Base-by-base conservation (phyloP, 2,888 invertebrate species). In the Acleris literana region DNA sequence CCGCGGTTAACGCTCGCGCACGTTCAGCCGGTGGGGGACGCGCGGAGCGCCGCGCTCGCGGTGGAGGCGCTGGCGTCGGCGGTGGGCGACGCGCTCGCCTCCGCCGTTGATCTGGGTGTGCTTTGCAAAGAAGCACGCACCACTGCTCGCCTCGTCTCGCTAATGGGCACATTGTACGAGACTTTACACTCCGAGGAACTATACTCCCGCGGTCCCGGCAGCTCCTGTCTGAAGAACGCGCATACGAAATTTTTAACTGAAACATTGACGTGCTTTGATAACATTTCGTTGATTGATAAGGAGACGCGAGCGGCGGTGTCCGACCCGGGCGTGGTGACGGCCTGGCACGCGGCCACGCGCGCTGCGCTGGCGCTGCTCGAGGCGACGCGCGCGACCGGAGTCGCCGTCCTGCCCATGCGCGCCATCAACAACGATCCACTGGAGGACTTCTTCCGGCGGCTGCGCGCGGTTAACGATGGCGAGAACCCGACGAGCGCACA, bases 361-460 rank as follows among this genome's bases (percentile, higher is more conserved):
- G 49, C 56, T n/a, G 43, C 51, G 5, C 16, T 51, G 56, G 43
- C 63, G 18, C 51, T 63, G 56, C 43, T 44, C 25, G 44, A 63
- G 51, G 51, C 56, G 29, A 11, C 16, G 25, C 56, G 63, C 7
- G 51, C 9, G 9, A 17, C 11, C 43, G 56, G 56, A 9, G 25
- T n/a, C 17, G 13, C 11, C 0, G 22, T 6, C 5, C 29, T 56
- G 29, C 63, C 56, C 3, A 16, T 63, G 44, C 29, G 44, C 44
- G 56, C 56, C 18, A 18, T 63, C 63, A 63, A 63, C 56, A 63
- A 63, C 51, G 63, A 63, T 25, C 63, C 49, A 5, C 18, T 63
- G 6, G 49, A 57, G 18, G 51, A 29, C n/a, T 16, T 63, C n/a
- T 57, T 57, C 20, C 18, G 51, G 16, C 54, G n/a, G 7, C 3